These are phyloP conservation scores for Hassar affinis DNA, from an alignment of 2,113 vertebrate genomes.

Conservation along the genomic window DNA sequence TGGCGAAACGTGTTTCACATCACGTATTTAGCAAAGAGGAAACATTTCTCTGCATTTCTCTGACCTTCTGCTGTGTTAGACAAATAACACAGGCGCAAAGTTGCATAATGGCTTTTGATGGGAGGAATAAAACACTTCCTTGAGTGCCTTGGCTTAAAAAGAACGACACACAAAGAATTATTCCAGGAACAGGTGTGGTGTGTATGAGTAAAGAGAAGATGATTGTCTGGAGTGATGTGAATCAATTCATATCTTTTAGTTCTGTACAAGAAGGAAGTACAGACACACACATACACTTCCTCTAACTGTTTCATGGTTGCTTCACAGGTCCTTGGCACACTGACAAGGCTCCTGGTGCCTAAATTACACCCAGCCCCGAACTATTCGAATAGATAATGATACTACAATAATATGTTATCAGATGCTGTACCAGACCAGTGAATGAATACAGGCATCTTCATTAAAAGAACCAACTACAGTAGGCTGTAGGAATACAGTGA, in stretches of 20 bases:
- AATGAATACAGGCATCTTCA: no score
- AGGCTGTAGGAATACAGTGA: no score
- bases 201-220: background rate
- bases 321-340: background rate
- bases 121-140: background rate
- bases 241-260: background rate
- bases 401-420: no score
- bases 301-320: background rate
- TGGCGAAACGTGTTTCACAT: constrained; percentile 30
- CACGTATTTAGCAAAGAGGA: constrained; percentile 9
- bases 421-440: no score
- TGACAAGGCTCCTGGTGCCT: background rate
- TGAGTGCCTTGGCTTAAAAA: background rate
- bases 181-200: background rate
- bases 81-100: background rate
- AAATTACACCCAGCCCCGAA: background rate
- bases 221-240: background rate
- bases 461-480: no score
- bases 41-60: background rate
- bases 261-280: constrained; percentile 12
- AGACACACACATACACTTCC: constrained; percentile 1
- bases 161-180: background rate
- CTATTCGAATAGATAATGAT: background rate
- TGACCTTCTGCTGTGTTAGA: background rate
- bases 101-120: background rate